Percentiles rank a stretch among this genome's conserved stretches.
Evolutionary conservation across 1,140 invertebrate genomes (phyloP).

Genomic region (Branchinecta lindahli): DNA sequence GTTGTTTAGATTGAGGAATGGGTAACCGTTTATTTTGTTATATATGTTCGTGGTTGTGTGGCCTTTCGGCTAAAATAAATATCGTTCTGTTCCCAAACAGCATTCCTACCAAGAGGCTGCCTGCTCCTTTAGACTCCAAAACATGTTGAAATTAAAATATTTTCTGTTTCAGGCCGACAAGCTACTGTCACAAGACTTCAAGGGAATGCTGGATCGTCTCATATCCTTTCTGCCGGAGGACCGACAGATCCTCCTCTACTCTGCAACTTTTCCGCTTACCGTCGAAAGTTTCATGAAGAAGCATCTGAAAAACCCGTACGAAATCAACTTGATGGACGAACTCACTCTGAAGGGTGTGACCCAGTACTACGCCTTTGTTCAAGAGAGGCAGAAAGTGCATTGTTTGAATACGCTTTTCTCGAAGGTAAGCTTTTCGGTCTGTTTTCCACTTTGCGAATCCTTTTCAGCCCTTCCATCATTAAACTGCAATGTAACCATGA

Average conservation of each 20-base stretch:
- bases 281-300: slow-evolving; percentile 99
- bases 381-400: slow-evolving; percentile 99
- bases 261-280: slow-evolving; percentile 95
- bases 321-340: slow-evolving; percentile 99
- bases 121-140: too few relatives aligned
- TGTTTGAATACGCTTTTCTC: slow-evolving; percentile 99
- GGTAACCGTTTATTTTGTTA: too few relatives aligned
- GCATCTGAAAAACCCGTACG: slow-evolving; percentile 88
- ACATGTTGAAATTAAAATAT: too few relatives aligned
- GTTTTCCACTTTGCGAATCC: not conserved
- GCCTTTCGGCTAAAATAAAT: too few relatives aligned
- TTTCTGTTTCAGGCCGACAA: slow-evolving; percentile 62
- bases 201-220: slow-evolving; percentile 94
- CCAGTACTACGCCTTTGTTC: slow-evolving; percentile 99
- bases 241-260: slow-evolving; percentile 95
- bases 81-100: too few relatives aligned
- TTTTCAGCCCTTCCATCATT: slow-evolving; percentile 12
- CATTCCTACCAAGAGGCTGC: too few relatives aligned
- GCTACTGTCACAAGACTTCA: slow-evolving; percentile 96
- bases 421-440: slow-evolving; percentile 47
- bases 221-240: slow-evolving; percentile 84
- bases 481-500: slow-evolving; percentile 14
- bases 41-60: too few relatives aligned
- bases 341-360: slow-evolving; percentile 97
- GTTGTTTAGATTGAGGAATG: not conserved